Evolutionary conservation across 2,888 invertebrate species (phyloP), one percentile per base, ranked within the genome.

Genomic region (Pachymerium ferrugineum): DNA sequence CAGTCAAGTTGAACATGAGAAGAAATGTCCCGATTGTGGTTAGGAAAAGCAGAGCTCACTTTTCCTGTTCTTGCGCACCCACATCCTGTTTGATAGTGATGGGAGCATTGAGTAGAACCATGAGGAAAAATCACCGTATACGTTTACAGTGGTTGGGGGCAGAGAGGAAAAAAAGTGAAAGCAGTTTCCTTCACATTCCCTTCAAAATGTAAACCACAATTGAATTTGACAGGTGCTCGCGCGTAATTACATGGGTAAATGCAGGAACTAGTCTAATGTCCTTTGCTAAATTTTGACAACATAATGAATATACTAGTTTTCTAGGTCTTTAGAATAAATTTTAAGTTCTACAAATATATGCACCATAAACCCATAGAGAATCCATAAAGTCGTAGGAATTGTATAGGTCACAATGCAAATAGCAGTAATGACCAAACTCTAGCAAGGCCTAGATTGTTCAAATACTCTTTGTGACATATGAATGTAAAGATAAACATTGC

Each of bases 181-280:
- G n/a, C n/a, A n/a, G n/a, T 54, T 54, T 54, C 47, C 47, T 54
- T 22, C 47, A 54, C 47, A 22, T n/a, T n/a, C n/a, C n/a, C n/a
- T n/a, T 54, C 47, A 54, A 54, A 54, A 54, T 54, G 47, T 54
- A 54, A 54, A 54, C 47, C 47, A 54, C 47, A 54, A 54, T 54
- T 54, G 47, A 54, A 54, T 54, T 54, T 54, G 47, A 54, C 47
- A 54, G 47, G 47, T 54, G 47, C 47, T 54, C 22, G 47, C 47
- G 19, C 47, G 47, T 54, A 54, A 54, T 54, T 54, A 54, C 47
- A 54, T 22, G 47, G 19, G 3, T 54, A 54, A 54, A 54, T 54
- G 19, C 47, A 54, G 47, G 47, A 54, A 54, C 47, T 54, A 54
- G 47, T n/a, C 16, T n/a, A 22, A 22, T 54, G 47, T 54, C n/a